Percentiles rank a stretch among this genome's conserved stretches.
These are phyloP conservation scores for Laticauda laticaudata DNA, from an alignment of 2,113 vertebrate genomes.

Conservation along the genomic window DNA sequence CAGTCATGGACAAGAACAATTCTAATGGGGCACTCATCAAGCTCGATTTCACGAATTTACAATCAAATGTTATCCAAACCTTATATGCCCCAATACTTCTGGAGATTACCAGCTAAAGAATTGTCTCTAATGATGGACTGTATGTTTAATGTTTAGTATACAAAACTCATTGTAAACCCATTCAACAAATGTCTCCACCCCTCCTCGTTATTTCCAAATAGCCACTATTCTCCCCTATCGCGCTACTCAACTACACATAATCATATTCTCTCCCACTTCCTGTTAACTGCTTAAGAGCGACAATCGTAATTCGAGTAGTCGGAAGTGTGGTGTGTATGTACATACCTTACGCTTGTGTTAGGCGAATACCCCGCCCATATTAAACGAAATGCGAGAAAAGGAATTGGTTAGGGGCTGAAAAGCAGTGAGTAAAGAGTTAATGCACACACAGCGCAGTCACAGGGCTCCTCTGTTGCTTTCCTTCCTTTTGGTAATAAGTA, in stretches of 20 bases:
- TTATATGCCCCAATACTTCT: background rate
- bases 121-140: background rate
- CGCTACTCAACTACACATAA: background rate
- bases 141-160: background rate
- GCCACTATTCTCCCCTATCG: background rate
- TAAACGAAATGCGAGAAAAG: background rate
- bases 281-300: background rate
- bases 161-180: background rate
- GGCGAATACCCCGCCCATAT: background rate
- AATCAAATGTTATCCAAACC: background rate
- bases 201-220: background rate
- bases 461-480: background rate
- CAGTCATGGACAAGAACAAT: background rate
- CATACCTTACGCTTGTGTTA: background rate
- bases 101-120: background rate
- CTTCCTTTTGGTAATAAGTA: background rate
- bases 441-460: background rate
- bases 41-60: background rate
- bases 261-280: background rate
- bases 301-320: background rate
- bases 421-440: background rate
- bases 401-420: background rate
- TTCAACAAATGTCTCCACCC: background rate
- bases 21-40: background rate
- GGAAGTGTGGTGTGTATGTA: background rate